Evolutionary conservation across 2,888 invertebrate species (phyloP).

Genomic region (Punctoribates punctum): DNA sequence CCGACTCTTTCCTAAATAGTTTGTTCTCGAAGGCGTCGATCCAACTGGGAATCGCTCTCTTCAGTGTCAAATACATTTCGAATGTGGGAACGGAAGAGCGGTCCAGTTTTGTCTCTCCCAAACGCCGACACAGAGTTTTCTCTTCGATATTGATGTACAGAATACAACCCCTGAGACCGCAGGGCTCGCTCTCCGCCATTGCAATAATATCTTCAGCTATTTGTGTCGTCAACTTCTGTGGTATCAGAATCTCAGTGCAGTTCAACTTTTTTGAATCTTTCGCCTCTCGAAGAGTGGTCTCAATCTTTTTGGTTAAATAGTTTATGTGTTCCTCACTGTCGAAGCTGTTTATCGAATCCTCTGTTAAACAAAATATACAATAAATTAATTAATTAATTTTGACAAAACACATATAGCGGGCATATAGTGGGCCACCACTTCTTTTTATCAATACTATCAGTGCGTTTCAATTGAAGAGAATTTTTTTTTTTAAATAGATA

Average conservation of each 20-base stretch:
- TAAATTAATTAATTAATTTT: not conserved
- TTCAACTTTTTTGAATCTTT: constrained; percentile 70
- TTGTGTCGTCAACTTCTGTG: constrained; percentile 72
- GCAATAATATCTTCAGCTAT: constrained; percentile 74
- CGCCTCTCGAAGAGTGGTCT: constrained; percentile 72
- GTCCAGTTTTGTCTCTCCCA: constrained; percentile 80
- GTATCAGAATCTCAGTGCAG: constrained; percentile 78
- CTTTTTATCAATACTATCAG: too few species aligned
- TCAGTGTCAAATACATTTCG: constrained; percentile 80
- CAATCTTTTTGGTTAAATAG: constrained; percentile 66
- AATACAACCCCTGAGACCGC: constrained; percentile 78
- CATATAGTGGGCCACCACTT: too few species aligned
- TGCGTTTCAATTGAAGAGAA: too few species aligned
- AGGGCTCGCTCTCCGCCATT: constrained; percentile 83
- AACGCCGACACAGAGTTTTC: constrained; percentile 60
- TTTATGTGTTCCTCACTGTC: constrained; percentile 32
- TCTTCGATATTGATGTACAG: constrained; percentile 77
- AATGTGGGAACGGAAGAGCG: constrained; percentile 82
- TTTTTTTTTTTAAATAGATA: too few species aligned
- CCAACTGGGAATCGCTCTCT: constrained; percentile 82
- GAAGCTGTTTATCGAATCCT: constrained; percentile 1
- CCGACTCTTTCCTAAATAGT: constrained; percentile 70
- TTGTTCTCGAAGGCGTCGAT: constrained; percentile 64
- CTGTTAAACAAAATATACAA: constrained; percentile 8
- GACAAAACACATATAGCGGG: too few species aligned